phyloP scores from a whole-genome alignment of 1,140 invertebrate species.

The Apocrypta bakeri region DNA sequence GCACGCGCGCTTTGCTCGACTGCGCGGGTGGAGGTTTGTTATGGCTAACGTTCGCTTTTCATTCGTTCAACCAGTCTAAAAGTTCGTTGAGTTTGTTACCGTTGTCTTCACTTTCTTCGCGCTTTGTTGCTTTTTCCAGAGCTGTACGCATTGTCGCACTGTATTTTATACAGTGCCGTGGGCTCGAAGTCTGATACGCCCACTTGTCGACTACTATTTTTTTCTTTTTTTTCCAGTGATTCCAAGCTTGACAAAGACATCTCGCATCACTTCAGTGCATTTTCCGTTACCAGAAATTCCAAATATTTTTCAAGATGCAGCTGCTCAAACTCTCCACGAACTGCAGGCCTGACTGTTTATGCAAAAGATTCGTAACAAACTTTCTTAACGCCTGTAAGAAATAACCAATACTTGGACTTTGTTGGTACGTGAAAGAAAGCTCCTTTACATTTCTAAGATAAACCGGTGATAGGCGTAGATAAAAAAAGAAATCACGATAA shows the following conservation, averaged over 20 bases:
- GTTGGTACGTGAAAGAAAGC: no score
- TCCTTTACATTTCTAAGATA: no score
- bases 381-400: no score
- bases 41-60: slow-evolving; percentile 32
- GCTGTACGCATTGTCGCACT: slow-evolving; percentile 40
- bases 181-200: slow-evolving; percentile 40
- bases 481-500: no score
- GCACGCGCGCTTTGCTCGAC: neutral
- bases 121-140: slow-evolving; percentile 37
- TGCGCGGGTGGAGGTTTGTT: slow-evolving; percentile 13
- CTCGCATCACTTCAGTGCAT: slow-evolving; percentile 27
- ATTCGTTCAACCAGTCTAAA: slow-evolving; percentile 10
- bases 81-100: neutral
- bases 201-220: slow-evolving; percentile 23
- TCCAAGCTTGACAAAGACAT: neutral
- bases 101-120: neutral
- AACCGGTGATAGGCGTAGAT: no score
- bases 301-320: slow-evolving; percentile 10
- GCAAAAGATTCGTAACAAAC: no score
- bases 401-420: no score
- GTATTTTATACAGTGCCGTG: neutral
- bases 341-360: no score
- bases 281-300: slow-evolving; percentile 27
- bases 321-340: neutral
- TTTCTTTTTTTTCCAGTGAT: neutral